Evolutionary conservation across 2,113 vertebrate species (phyloP), one percentile per base, ranked within the genome.

Genomic region (Epinephelus fuscoguttatus): DNA sequence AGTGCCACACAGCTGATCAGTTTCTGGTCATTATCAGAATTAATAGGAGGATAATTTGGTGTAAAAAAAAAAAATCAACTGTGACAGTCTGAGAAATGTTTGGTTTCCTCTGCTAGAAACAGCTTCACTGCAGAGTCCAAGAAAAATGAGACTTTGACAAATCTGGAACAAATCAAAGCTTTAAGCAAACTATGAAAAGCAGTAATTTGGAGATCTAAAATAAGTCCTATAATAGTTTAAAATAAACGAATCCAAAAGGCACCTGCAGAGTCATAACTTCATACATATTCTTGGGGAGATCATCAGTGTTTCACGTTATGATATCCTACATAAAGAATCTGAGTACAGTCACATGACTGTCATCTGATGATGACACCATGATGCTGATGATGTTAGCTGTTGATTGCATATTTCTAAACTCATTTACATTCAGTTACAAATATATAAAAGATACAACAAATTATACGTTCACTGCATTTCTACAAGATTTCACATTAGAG

Each of bases 361-460:
- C 6, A 23, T 9, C 12, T 33, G 25, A 40, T 12, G 23, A 61
- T 12, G 37, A 61, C 76, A 8, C 0, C 57, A 13, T 4, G 57
- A 30, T 25, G 40, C 6, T 37, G 33, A 63, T 52, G 21, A 30
- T 8, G 55, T 18, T 13, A 56, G 53, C 40, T 27, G 27, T 45
- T 82, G 45, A 47, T 63, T 75, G 30, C 50, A 63, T 70, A 40
- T 63, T 56, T 9, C 70, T 25, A 6, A 62, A 53, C 13, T 73
- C 42, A 12, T 71, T 84, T 66, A 88, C 78, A 84, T 77, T 80
- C 45, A 80, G 52, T 18, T 71, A 84, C 50, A 86, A 70, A 88
- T 57, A 72, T 47, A 84, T 66, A 87, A 88, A 88, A 81, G 33
- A 60, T 57, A 2, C 30, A 63, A 52, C 30, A 63, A 52, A 84